Evolutionary conservation across 2,888 invertebrate genomes (phyloP), one percentile per base, ranked within the genome.

Genomic region (Cartodere bifasciata): DNA sequence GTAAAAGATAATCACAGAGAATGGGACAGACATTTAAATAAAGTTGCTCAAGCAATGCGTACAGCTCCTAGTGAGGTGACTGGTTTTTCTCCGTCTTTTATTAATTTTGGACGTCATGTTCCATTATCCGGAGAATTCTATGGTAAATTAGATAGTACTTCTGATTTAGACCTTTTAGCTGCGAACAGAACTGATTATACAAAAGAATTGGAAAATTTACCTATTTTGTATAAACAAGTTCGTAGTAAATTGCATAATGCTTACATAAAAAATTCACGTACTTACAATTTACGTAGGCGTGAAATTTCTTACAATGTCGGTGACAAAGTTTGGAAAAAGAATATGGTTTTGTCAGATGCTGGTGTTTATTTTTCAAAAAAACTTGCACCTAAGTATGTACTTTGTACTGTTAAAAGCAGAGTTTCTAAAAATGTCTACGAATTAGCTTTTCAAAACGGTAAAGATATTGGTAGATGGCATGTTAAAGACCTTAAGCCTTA

Each of bases 21-120:
- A 6, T 47, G 46, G 49, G 50, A 49, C 15, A 23, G 26, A 13
- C 23, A 43, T 26, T 29, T 51, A 4, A 28, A 31, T 6, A 22
- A 46, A 6, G 39, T 46, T 3, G 42, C 34, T 1, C 42, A 40
- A 13, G 48, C 49, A 1, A 37, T 51, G 2, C 13, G 44, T 9
- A 45, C 42, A 5, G 36, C 46, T 2, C 25, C 38, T 2, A 47
- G 49, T 30, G 42, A 42, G 10, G 33, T 39, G 1, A 47, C 45
- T 6, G 35, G n/a, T n/a, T n/a, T n/a, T n/a, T n/a, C n/a, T n/a
- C n/a, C n/a, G n/a, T n/a, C n/a, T n/a, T n/a, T n/a, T n/a, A n/a
- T n/a, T n/a, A n/a, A n/a, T n/a, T n/a, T n/a, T n/a, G n/a, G n/a
- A n/a, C n/a, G n/a, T n/a, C n/a, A n/a, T n/a, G n/a, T n/a, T n/a